Conservation (phyloP, 2,113 vertebrate genomes). For the Siniperca chuatsi region DNA sequence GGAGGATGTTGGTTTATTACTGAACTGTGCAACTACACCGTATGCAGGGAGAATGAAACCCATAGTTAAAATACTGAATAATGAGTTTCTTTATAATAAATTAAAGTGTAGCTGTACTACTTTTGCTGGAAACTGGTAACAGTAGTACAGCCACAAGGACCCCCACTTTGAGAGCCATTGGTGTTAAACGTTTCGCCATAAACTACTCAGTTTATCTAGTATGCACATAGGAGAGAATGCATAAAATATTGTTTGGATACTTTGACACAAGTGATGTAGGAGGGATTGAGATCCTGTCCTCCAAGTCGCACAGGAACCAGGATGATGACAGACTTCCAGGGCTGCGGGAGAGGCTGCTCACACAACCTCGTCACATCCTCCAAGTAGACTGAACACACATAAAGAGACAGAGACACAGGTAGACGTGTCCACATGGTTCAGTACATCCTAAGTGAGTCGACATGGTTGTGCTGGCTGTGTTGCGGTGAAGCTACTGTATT, state of each 20-base stretch:
- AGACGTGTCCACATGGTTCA: neutral
- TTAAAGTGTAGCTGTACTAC: neutral
- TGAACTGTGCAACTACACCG: neutral
- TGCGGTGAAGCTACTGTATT: too few relatives aligned
- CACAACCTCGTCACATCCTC: slow-evolving; percentile 86
- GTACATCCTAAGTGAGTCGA: too few relatives aligned
- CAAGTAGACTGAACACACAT: slow-evolving; percentile 86
- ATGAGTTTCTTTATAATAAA: neutral
- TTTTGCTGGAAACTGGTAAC: neutral
- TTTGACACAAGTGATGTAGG: slow-evolving; percentile 89
- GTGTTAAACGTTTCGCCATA: neutral
- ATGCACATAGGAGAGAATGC: neutral
- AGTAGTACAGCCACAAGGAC: neutral
- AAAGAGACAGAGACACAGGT: neutral
- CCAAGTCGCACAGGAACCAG: slow-evolving; percentile 92
- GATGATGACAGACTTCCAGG: slow-evolving; percentile 88
- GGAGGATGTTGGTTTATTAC: neutral
- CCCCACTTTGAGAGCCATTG: neutral
- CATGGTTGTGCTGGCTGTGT: too few relatives aligned
- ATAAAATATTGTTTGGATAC: slow-evolving; percentile 65
- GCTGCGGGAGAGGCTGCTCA: slow-evolving; percentile 47
- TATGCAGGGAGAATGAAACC: neutral
- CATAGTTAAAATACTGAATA: neutral
- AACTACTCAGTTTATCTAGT: neutral
- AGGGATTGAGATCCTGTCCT: slow-evolving; percentile 88